Base-by-base conservation (phyloP, 2,797 vertebrate genomes). In the Acropternis orthonyx region DNA sequence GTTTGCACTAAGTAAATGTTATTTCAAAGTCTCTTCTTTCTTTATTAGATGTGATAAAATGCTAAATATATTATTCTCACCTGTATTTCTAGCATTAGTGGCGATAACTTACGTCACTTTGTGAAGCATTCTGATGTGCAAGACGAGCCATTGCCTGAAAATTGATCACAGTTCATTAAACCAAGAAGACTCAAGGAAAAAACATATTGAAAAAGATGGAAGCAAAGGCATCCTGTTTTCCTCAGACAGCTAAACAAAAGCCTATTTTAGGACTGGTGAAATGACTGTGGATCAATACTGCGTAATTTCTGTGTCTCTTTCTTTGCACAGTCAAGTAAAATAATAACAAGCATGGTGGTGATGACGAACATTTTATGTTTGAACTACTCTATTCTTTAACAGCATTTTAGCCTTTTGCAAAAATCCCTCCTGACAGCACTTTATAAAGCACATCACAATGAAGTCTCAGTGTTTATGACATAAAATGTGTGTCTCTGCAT, bases 131-230 rank as follows among this genome's bases (percentile, higher is more conserved):
- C 76, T 86, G 75, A 92, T 15, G 37, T 8, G 26, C 68, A 66
- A 95, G 88, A 91, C 85, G 69, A 95, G 63, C 10, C 36, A 34
- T 10, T 58, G 80, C 49, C 73, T 93, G 69, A 74, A 84, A 83
- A 85, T 6, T 28, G 41, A 81, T 85, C 73, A 55, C 39, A 34
- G 56, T 88, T 76, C 37, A 87, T 71, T 90, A 88, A 88, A 91
- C 49, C 14, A 62, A 49, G 81, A 52, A 44, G 67, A 71, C 43
- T 34, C 76, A 75, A 46, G 48, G 65, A 5, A 63, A 58, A 71
- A 32, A 14, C 27, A 2, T 8, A 76, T 58, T 66, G 44, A 89
- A 75, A 75, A 79, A 62, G 58, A 41, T 21, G 43, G 30, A 32
- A 85, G 52, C 24, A 67, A 27, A 86, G 59, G 37, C 49, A 56